Evolutionary conservation across 2,797 vertebrate genomes (phyloP), one percentile per base, ranked within the genome.

Genomic region (Sebastiscus albofasciatus): DNA sequence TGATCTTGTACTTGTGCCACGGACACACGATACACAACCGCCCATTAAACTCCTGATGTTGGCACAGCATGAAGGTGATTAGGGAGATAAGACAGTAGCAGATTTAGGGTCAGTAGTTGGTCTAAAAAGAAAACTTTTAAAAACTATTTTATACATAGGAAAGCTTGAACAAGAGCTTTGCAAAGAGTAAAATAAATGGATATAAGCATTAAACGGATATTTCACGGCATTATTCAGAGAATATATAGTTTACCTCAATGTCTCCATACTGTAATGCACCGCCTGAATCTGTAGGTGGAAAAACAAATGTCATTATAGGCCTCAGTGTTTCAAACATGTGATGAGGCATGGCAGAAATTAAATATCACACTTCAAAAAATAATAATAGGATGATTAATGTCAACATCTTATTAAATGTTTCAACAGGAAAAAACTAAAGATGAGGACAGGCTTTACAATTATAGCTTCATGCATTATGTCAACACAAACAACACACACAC

Each of bases 1-100:
- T 97, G 87, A 99, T 99, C 94, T 96, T 97, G 89, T 96, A 99
- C 86, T 97, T 97, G 93, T 99, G 98, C 98, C 98, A 99, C 0
- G 98, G 98, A 89, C 98, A 99, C 84, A 98, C 93, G 46, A 99
- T 96, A 73, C 98, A 99, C 0, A 93, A 31, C 60, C 84, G 94
- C 60, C 97, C 97, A 81, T 95, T 84, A 20, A 98, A 96, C 83
- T 98, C 97, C 98, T 99, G 85, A 27, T 72, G 54, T 34, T n/a
- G 54, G 36, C 11, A 71, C 13, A 81, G 22, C 20, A 29, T 58
- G 11, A 80, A 66, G 20, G 39, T 39, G 33, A 72, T 69, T 29
- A 58, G n/a, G 68, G 14, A 67, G 6, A 59, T 13, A 13, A 36
- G n/a, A 79, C 3, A 8, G 20, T 4, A n/a, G 34, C 18, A 56